Percentiles rank a stretch among this genome's conserved stretches.
These are phyloP conservation scores for Leptinotarsa undecemlineata DNA, from an alignment of 1,140 invertebrate species.

Conservation along the genomic window DNA sequence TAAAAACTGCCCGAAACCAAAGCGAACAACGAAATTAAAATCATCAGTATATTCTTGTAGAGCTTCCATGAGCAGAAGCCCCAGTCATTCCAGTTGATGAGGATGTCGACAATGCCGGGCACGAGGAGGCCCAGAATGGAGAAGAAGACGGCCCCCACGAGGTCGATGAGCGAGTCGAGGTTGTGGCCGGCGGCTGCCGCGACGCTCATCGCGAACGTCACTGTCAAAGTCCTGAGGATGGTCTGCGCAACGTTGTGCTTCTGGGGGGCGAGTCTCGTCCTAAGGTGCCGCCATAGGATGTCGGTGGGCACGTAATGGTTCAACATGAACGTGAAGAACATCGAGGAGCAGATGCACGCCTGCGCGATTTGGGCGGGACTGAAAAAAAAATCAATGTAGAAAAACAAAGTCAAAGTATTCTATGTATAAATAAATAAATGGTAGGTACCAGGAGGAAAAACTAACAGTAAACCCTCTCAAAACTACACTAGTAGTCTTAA, in stretches of 20 bases:
- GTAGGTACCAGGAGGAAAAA: no score
- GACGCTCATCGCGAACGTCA: slow-evolving; percentile 62
- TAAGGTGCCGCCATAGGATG: slow-evolving; percentile 65
- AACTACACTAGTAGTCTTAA: no score
- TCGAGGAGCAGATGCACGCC: slow-evolving; percentile 81
- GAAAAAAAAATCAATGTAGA: slow-evolving; percentile 40
- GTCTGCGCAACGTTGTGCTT: slow-evolving; percentile 69
- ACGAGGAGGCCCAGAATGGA: slow-evolving; percentile 83
- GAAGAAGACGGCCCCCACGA: slow-evolving; percentile 86
- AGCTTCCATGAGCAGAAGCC: slow-evolving; percentile 65
- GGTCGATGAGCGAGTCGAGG: slow-evolving; percentile 82
- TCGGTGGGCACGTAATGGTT: slow-evolving; percentile 89
- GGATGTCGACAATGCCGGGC: slow-evolving; percentile 83
- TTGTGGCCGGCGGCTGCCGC: slow-evolving; percentile 73
- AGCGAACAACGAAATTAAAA: slow-evolving; percentile 64
- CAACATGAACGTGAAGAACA: slow-evolving; percentile 85
- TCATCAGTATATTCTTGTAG: slow-evolving; percentile 68
- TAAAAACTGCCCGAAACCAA: slow-evolving; percentile 67
- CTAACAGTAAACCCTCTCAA: no score
- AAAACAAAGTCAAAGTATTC: not conserved
- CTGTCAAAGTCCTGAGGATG: slow-evolving; percentile 62
- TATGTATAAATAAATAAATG: no score
- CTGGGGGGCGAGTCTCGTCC: slow-evolving; percentile 57
- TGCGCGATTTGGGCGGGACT: slow-evolving; percentile 76
- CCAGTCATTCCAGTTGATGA: slow-evolving; percentile 66